phyloP scores from a whole-genome alignment of 35 echinoderm and acorn worm genomes.

The Lytechinus pictus region DNA sequence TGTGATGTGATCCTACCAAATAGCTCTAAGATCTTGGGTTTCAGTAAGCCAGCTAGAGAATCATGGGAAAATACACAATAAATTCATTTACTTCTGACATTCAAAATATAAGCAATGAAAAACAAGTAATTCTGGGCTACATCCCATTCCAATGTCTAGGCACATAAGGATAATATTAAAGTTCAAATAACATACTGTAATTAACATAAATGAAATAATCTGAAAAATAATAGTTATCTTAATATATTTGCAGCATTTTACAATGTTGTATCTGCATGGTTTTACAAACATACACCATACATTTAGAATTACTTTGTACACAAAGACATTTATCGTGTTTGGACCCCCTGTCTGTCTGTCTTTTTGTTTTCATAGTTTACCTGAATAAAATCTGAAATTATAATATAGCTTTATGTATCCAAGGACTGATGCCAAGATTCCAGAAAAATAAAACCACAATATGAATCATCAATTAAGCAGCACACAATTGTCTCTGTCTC shows the following conservation, averaged over 20 bases:
- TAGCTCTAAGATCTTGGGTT: constrained; percentile 71
- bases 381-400: too few relatives aligned
- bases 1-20: constrained; percentile 81
- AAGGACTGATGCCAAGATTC: background rate
- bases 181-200: too few relatives aligned
- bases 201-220: background rate
- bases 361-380: too few relatives aligned
- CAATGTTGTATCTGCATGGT: background rate
- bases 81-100: background rate
- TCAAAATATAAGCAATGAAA: too few relatives aligned
- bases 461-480: too few relatives aligned
- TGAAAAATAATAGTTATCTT: too few relatives aligned
- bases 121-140: background rate
- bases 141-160: background rate
- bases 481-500: too few relatives aligned
- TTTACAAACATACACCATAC: background rate
- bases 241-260: background rate
- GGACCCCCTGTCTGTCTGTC: too few relatives aligned
- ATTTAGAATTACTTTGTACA: too few relatives aligned
- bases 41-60: constrained; percentile 52
- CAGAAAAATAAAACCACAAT: background rate
- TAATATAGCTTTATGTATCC: background rate
- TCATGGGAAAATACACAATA: background rate
- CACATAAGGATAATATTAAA: background rate
- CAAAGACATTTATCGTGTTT: too few relatives aligned